phyloP scores from a whole-genome alignment of 1,140 invertebrate genomes.

The Ceratosolen solmsi region DNA sequence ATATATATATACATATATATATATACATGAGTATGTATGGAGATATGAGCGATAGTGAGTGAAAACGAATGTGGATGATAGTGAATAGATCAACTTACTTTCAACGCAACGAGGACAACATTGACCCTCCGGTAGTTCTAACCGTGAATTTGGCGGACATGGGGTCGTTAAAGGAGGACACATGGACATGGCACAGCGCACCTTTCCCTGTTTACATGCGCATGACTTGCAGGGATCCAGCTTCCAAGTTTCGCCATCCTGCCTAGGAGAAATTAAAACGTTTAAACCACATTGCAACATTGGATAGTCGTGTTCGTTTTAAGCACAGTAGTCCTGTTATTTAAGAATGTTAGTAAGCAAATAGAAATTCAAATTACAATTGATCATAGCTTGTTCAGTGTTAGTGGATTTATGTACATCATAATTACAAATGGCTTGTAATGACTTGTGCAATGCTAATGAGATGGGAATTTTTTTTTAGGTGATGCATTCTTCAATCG shows the following conservation, averaged over 20 bases:
- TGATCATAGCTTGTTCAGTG: neutral
- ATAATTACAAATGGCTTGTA: neutral
- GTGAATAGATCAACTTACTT: conserved; percentile 74
- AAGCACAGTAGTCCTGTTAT: neutral
- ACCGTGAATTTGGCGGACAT: conserved; percentile 83
- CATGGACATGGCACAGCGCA: conserved; percentile 84
- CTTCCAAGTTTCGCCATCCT: conserved; percentile 91
- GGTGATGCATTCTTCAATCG: neutral
- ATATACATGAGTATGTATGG: too few relatives aligned
- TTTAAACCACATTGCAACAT: conserved; percentile 58
- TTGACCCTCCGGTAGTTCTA: conserved; percentile 81
- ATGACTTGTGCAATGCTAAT: neutral
- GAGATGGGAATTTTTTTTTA: neutral
- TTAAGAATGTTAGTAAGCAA: conserved; percentile 8
- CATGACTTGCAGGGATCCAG: conserved; percentile 91
- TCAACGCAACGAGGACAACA: conserved; percentile 92
- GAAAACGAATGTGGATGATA: too few relatives aligned
- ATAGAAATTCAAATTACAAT: neutral
- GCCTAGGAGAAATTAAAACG: conserved; percentile 71
- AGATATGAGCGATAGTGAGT: too few relatives aligned
- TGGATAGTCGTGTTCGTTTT: neutral
- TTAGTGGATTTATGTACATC: neutral
- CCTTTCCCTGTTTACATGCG: conserved; percentile 83
- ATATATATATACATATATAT: too few relatives aligned
- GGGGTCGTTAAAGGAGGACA: conserved; percentile 78